Percentiles rank a stretch among this genome's conserved stretches.
phyloP scores from a whole-genome alignment of 2,113 vertebrate species.

The Malurus cyaneus region DNA sequence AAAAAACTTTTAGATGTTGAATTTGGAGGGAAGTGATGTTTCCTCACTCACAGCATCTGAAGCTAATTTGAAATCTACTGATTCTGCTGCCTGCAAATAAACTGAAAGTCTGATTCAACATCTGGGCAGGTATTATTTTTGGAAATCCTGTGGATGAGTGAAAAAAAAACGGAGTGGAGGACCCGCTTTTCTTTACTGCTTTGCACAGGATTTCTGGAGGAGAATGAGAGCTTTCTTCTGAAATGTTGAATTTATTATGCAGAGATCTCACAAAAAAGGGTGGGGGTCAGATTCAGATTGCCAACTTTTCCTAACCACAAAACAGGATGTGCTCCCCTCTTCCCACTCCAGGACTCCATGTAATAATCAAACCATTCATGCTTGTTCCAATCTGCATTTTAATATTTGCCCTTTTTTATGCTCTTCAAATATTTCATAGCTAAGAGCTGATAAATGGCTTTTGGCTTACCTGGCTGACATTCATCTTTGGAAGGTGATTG shows the following conservation, averaged over 20 bases:
- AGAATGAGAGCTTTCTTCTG: slow-evolving; percentile 55
- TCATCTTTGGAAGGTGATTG: background rate
- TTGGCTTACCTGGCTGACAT: background rate
- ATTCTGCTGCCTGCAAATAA: slow-evolving; percentile 68
- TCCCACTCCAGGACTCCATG: background rate
- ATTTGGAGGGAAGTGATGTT: slow-evolving; percentile 58
- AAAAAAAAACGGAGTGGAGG: slow-evolving; percentile 32
- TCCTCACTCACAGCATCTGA: slow-evolving; percentile 60
- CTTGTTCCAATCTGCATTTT: background rate
- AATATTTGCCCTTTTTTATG: slow-evolving; percentile 13
- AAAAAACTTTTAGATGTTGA: slow-evolving; percentile 44
- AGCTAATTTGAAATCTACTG: slow-evolving; percentile 69
- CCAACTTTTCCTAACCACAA: slow-evolving; percentile 49
- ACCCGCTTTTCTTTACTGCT: slow-evolving; percentile 21
- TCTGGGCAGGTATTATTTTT: slow-evolving; percentile 70
- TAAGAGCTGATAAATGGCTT: slow-evolving; percentile 24
- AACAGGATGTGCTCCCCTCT: slow-evolving; percentile 42
- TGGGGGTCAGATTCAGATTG: slow-evolving; percentile 25
- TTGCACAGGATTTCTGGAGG: background rate
- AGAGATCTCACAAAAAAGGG: slow-evolving; percentile 10
- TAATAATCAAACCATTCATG: slow-evolving; percentile 59
- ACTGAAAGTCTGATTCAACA: slow-evolving; percentile 53
- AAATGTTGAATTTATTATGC: slow-evolving; percentile 29
- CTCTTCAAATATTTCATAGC: slow-evolving; percentile 22
- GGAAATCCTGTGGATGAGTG: slow-evolving; percentile 48